phyloP scores from a whole-genome alignment of 1,140 invertebrate genomes.

The Halesus radiatus region DNA sequence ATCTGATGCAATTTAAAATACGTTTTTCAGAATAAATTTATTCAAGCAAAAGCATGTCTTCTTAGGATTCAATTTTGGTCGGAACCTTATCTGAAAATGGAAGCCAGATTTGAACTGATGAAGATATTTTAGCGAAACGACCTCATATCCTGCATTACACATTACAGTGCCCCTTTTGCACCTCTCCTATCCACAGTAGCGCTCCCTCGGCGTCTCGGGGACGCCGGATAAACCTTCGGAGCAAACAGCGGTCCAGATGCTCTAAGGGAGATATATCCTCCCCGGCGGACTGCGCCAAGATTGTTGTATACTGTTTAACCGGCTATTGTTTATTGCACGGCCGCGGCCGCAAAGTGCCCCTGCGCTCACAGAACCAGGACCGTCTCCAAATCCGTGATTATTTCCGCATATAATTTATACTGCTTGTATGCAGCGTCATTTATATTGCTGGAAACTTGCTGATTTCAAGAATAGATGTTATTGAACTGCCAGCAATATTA shows the following conservation, averaged over 20 bases:
- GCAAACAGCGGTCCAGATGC: constrained; percentile 32
- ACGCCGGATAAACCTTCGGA: constrained; percentile 21
- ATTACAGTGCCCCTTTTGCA: background rate
- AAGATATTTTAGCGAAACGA: background rate
- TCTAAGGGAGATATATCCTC: constrained; percentile 41
- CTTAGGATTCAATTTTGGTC: background rate
- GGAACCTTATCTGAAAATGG: background rate
- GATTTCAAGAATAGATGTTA: no score
- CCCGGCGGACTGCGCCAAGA: constrained; percentile 18
- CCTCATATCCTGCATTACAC: background rate
- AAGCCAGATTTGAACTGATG: background rate
- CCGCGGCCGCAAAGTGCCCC: constrained; percentile 8
- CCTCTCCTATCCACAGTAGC: constrained; percentile 5
- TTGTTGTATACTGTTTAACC: constrained; percentile 41
- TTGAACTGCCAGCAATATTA: no score
- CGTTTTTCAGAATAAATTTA: no score
- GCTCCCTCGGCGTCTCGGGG: constrained; percentile 14
- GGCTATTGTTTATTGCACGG: constrained; percentile 21
- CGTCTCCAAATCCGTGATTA: no score
- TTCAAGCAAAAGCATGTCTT: background rate
- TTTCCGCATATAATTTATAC: no score
- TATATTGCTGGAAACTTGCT: no score
- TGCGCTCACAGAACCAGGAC: background rate
- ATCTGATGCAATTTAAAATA: no score
- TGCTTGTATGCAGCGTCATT: no score